These are phyloP conservation scores for Monodelphis domestica DNA, from an alignment of 2,797 vertebrate species.

Conservation along the genomic window DNA sequence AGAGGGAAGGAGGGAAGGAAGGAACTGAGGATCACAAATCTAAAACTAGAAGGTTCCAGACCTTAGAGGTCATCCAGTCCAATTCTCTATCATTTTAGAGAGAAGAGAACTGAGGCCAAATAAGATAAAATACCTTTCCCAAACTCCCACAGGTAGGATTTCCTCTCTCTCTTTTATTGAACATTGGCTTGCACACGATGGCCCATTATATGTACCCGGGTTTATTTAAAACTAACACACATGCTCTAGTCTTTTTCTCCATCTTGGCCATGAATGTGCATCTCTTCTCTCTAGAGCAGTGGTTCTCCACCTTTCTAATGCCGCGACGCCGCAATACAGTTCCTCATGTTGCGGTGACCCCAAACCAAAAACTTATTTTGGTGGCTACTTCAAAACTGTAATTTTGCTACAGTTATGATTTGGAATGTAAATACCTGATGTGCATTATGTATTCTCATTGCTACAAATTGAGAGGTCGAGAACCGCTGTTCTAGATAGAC, in stretches of 20 bases:
- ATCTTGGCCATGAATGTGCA: not conserved
- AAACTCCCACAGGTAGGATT: not conserved
- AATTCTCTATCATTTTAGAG: not conserved
- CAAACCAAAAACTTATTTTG: too few relatives aligned
- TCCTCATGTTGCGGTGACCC: too few relatives aligned
- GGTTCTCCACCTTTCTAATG: too few relatives aligned
- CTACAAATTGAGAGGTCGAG: too few relatives aligned
- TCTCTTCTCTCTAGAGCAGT: not conserved
- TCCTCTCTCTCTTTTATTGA: not conserved
- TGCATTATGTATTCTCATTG: too few relatives aligned
- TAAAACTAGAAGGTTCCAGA: not conserved
- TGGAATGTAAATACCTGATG: too few relatives aligned
- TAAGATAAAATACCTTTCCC: not conserved
- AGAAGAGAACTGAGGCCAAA: not conserved
- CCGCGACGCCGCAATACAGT: too few relatives aligned
- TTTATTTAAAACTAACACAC: not conserved
- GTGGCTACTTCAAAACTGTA: too few relatives aligned
- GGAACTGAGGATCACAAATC: not conserved
- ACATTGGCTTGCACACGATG: not conserved
- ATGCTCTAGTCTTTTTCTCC: too few relatives aligned
- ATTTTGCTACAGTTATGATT: too few relatives aligned
- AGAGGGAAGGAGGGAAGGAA: not conserved
- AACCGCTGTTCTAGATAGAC: too few relatives aligned
- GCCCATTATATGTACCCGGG: not conserved
- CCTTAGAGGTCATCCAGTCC: not conserved